These are phyloP conservation scores for Cyprinodon brontotheroides DNA, from an alignment of 2,113 vertebrate species.

Conservation along the genomic window DNA sequence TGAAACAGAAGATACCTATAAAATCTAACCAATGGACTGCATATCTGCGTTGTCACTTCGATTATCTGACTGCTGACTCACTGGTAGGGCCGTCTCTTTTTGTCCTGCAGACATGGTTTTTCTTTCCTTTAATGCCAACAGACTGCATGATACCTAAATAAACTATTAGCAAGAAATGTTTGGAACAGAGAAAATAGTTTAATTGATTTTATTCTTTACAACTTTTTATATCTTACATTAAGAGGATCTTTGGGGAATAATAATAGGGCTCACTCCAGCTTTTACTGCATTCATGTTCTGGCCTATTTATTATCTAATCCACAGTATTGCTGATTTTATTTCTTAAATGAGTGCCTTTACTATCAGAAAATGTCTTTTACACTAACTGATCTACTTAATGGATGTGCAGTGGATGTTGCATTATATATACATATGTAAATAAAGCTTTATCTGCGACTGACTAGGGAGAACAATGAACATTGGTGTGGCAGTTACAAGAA, in stretches of 20 bases:
- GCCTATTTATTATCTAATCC: no score
- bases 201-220: no score
- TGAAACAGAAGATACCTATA: not conserved
- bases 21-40: not conserved
- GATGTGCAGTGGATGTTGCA: no score
- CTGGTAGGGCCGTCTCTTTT: not conserved
- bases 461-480: constrained; percentile 1
- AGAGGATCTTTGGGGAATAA: not conserved
- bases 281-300: no score
- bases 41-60: not conserved
- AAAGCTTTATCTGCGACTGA: not conserved
- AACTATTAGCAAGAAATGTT: not conserved
- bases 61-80: not conserved
- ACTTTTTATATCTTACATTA: not conserved
- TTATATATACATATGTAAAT: no score
- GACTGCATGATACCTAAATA: not conserved
- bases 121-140: not conserved
- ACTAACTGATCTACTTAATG: no score
- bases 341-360: no score
- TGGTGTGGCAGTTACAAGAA: constrained; percentile 2
- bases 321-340: no score
- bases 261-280: not conserved
- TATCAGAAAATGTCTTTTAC: no score
- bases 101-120: not conserved
- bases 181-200: no score